Conservation (phyloP, 2,113 vertebrate species). For the Daboia siamensis region DNA sequence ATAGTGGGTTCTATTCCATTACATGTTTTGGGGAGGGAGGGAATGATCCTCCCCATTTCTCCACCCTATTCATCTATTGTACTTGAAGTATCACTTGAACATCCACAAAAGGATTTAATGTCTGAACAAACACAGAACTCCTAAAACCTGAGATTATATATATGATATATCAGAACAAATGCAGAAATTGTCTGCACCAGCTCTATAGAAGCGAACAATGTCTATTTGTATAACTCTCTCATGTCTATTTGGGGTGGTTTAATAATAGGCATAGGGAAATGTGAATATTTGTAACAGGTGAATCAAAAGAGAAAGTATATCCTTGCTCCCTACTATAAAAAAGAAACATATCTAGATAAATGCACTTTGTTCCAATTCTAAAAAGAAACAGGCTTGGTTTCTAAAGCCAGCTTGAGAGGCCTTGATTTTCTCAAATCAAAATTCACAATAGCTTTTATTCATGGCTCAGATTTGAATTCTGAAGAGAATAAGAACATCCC, state of each 20-base stretch:
- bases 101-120: neutral
- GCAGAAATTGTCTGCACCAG: neutral
- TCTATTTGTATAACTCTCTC: neutral
- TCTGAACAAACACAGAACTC: neutral
- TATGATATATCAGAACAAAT: neutral
- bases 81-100: neutral
- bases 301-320: neutral
- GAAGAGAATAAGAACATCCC: neutral
- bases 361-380: neutral
- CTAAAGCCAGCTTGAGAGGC: neutral
- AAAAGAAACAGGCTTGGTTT: neutral
- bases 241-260: neutral
- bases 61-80: neutral
- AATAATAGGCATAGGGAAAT: neutral
- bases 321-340: neutral
- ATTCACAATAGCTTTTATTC: neutral
- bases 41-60: neutral
- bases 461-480: neutral
- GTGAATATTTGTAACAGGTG: neutral
- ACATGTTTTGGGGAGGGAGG: neutral
- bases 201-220: neutral
- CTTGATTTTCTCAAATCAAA: neutral
- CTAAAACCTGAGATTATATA: neutral
- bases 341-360: neutral
- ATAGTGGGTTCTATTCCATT: neutral